A percentile compares a stretch with the other conserved stretches of the same genome.
Evolutionary conservation across 2,888 invertebrate species (phyloP).

Genomic region (Mechanitis messenoides): DNA sequence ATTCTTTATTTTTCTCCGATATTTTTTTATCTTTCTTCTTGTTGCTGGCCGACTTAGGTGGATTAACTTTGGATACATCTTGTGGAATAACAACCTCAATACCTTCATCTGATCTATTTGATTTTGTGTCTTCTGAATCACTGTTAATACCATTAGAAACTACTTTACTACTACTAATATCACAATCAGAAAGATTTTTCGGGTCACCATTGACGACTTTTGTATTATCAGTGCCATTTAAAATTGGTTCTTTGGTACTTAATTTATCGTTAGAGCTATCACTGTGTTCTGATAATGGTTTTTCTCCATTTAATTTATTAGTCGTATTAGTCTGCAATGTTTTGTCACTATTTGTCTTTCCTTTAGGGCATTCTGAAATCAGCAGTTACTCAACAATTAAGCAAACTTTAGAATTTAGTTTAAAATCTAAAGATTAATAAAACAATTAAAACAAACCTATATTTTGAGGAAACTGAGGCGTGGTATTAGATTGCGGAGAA

Average conservation of each 20-base stretch:
- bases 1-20: constrained; percentile 48
- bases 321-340: constrained; percentile 48
- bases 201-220: constrained; percentile 62
- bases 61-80: constrained; percentile 43
- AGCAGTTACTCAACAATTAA: not conserved
- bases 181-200: constrained; percentile 69
- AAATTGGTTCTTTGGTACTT: constrained; percentile 69
- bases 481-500: constrained; percentile 57
- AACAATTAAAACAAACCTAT: constrained; percentile 45
- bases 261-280: constrained; percentile 53
- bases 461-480: constrained; percentile 54
- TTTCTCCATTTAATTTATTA: constrained; percentile 57
- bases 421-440: not conserved
- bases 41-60: constrained; percentile 47
- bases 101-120: constrained; percentile 59
- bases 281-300: constrained; percentile 47
- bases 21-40: constrained; percentile 62
- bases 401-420: constrained; percentile 10
- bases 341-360: constrained; percentile 53
- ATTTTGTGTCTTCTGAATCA: constrained; percentile 63
- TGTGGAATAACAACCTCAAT: constrained; percentile 38
- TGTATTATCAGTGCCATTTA: constrained; percentile 61
- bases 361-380: constrained; percentile 57
- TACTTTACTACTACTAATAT: constrained; percentile 74
- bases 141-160: constrained; percentile 69